Evolutionary conservation across 1,140 invertebrate genomes (phyloP).

Genomic region (Lineus longissimus): DNA sequence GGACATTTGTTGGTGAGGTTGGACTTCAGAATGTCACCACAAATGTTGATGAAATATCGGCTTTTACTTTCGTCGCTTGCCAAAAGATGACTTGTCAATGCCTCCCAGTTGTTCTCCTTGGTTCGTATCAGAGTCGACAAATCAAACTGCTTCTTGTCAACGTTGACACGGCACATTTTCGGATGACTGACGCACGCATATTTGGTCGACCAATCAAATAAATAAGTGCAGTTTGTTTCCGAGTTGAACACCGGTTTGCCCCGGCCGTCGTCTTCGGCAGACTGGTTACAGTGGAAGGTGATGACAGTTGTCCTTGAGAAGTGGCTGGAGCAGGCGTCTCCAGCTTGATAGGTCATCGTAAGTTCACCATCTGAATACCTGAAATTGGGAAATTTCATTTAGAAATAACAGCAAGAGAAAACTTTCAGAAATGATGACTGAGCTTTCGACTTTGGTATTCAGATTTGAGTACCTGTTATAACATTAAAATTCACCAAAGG

Average conservation of each 20-base stretch:
- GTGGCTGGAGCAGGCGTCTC: conserved; percentile 33
- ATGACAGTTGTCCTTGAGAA: conserved; percentile 40
- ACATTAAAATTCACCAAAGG: too few species aligned
- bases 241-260: conserved; percentile 32
- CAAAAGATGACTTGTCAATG: conserved; percentile 21
- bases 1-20: conserved; percentile 29
- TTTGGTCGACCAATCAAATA: conserved; percentile 42
- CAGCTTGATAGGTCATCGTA: conserved; percentile 37
- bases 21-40: conserved; percentile 30
- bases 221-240: conserved; percentile 38
- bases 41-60: conserved; percentile 38
- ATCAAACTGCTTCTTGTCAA: conserved; percentile 33
- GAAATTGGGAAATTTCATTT: background rate
- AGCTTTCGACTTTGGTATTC: too few species aligned
- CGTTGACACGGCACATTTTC: conserved; percentile 27
- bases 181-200: conserved; percentile 42
- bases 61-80: conserved; percentile 5
- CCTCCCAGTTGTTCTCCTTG: conserved; percentile 27
- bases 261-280: conserved; percentile 27
- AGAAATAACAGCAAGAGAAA: background rate
- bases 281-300: conserved; percentile 38
- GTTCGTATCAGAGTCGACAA: conserved; percentile 25
- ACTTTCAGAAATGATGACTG: background rate
- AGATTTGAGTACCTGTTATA: too few species aligned
- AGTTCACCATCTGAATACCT: conserved; percentile 44